These are phyloP conservation scores for Plestiodon gilberti DNA, from an alignment of 2,113 vertebrate genomes.

Conservation along the genomic window DNA sequence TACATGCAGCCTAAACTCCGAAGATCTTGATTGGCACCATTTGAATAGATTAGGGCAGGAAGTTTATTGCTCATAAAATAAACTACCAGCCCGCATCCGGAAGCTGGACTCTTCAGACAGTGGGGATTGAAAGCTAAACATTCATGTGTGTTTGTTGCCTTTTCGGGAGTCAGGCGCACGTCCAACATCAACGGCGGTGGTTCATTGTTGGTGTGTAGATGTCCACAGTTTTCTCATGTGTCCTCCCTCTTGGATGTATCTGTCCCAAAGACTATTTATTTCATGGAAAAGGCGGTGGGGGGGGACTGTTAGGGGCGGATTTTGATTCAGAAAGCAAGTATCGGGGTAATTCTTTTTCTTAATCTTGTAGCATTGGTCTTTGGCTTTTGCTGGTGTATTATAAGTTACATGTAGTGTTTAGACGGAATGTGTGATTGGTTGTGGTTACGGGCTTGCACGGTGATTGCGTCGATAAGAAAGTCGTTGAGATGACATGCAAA, in stretches of 20 bases:
- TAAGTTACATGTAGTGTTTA: no score
- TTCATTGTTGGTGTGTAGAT: background rate
- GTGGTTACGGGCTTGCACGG: no score
- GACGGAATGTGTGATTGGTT: background rate
- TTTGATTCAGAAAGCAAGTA: background rate
- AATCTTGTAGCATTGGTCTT: background rate
- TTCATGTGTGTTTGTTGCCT: background rate
- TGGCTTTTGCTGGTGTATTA: no score
- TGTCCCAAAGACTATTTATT: background rate
- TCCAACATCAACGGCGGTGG: background rate
- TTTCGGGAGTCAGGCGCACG: background rate
- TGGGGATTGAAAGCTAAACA: slow-evolving; percentile 35
- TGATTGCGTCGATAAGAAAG: no score
- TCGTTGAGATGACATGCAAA: no score
- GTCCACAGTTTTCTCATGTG: background rate
- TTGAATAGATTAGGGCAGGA: slow-evolving; percentile 37
- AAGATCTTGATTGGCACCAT: slow-evolving; percentile 35
- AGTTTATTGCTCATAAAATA: slow-evolving; percentile 65
- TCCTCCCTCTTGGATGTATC: no score
- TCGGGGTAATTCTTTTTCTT: background rate
- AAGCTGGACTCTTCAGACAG: slow-evolving; percentile 4
- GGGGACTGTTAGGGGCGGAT: background rate
- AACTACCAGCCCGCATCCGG: slow-evolving; percentile 56
- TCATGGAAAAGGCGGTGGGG: background rate
- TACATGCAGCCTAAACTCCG: slow-evolving; percentile 7